Evolutionary conservation across 2,113 vertebrate genomes (phyloP).

Genomic region (Pao palembangensis): DNA sequence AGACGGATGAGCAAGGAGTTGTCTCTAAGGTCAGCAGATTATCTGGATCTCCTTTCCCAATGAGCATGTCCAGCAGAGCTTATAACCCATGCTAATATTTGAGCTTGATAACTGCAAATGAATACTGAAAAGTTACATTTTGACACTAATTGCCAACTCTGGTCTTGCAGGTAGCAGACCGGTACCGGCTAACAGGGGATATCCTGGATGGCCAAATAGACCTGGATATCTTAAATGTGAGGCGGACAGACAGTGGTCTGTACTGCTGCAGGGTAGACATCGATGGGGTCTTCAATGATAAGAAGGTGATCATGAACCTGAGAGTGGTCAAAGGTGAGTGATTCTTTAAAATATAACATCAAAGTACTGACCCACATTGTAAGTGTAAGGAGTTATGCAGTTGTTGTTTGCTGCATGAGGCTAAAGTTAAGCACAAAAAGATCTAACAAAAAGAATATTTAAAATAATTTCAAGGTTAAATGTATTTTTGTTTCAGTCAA

Average conservation of each 20-base stretch:
- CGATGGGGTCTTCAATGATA: conserved; percentile 77
- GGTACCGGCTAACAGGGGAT: conserved; percentile 71
- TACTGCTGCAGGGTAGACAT: conserved; percentile 79
- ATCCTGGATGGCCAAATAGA: conserved; percentile 75
- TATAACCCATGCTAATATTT: no score
- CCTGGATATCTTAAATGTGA: conserved; percentile 68
- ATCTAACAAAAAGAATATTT: no score
- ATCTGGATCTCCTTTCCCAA: background rate
- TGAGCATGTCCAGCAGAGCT: no score
- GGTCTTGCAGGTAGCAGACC: conserved; percentile 56
- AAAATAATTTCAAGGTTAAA: no score
- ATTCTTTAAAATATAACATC: background rate
- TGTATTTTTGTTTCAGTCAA: no score
- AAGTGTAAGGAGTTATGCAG: no score
- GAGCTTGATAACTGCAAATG: background rate
- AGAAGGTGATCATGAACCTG: conserved; percentile 74
- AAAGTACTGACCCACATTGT: background rate
- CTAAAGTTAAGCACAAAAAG: no score
- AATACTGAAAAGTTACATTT: background rate
- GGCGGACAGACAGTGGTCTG: conserved; percentile 64
- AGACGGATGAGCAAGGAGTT: conserved; percentile 72
- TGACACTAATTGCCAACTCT: background rate
- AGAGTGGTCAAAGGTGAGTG: conserved; percentile 69
- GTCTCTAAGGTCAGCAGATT: conserved; percentile 61
- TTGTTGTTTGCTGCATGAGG: background rate